Conservation (phyloP, 2,113 vertebrate genomes). For the Ariopsis seemanni region DNA sequence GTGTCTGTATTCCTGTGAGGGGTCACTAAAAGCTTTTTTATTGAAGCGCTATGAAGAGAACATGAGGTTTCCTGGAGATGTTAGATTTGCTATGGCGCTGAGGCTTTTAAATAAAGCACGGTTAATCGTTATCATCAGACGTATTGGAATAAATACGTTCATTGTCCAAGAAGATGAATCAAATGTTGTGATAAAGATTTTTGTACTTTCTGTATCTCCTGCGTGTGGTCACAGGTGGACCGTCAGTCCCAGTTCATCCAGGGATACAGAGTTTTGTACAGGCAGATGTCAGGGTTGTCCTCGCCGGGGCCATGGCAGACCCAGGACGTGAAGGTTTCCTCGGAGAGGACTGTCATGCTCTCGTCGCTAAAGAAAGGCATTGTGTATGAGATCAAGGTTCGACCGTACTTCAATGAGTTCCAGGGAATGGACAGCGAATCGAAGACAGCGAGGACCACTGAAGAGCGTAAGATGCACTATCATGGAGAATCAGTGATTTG, state of each 20-base stretch:
- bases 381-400: constrained; percentile 93
- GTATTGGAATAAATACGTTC: not conserved
- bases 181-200: not conserved
- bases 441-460: constrained; percentile 87
- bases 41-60: constrained; percentile 24
- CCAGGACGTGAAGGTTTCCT: constrained; percentile 88
- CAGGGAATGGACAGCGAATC: constrained; percentile 98
- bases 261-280: constrained; percentile 92
- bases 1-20: constrained; percentile 52
- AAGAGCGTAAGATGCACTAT: constrained; percentile 81
- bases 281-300: constrained; percentile 86
- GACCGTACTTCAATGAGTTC: constrained; percentile 98
- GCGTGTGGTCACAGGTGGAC: constrained; percentile 79
- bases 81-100: not conserved
- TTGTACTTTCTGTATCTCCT: not conserved
- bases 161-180: not conserved
- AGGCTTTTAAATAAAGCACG: constrained; percentile 52
- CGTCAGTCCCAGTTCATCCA: constrained; percentile 98
- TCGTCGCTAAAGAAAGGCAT: constrained; percentile 89
- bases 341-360: constrained; percentile 85
- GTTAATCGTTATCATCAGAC: not conserved
- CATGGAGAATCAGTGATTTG: too few relatives aligned
- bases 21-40: constrained; percentile 56
- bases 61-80: constrained; percentile 14
- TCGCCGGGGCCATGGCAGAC: constrained; percentile 84